Conservation (phyloP, 2,888 invertebrate genomes). For the Phragmatobia fuliginosa region DNA sequence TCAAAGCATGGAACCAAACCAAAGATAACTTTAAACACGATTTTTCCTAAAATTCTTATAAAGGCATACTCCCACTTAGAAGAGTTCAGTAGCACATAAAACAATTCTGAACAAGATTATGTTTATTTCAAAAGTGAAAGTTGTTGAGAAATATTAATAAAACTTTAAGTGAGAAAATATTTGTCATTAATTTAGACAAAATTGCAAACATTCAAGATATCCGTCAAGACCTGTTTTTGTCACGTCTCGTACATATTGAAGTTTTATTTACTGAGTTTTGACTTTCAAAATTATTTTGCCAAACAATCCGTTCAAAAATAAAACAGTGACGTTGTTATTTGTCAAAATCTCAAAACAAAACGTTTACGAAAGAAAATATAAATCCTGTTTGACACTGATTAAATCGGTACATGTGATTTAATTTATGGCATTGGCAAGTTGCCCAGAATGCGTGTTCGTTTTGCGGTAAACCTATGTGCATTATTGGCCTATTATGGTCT, state of each 20-base stretch:
- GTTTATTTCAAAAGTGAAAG: not conserved
- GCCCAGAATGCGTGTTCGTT: not conserved
- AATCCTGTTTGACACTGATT: conserved; percentile 7
- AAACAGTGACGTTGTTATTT: not conserved
- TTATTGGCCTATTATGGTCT: conserved; percentile 9
- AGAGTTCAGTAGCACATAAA: not conserved
- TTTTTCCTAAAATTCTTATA: not conserved
- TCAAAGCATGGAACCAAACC: not conserved
- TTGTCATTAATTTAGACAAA: not conserved
- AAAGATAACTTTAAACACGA: not conserved
- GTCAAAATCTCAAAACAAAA: not conserved
- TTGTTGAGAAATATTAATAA: not conserved
- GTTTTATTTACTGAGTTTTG: not conserved
- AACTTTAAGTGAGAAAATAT: not conserved
- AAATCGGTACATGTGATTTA: conserved; percentile 3
- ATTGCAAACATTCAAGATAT: not conserved
- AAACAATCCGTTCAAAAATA: conserved; percentile 4
- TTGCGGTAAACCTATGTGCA: conserved; percentile 1
- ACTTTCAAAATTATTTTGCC: not conserved
- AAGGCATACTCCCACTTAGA: not conserved
- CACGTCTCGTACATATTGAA: not conserved
- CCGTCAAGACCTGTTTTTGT: not conserved
- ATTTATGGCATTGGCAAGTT: conserved; percentile 9
- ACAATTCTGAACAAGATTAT: not conserved
- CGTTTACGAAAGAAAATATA: not conserved